A percentile compares a stretch with the other conserved stretches of the same genome.
phyloP scores from a whole-genome alignment of 1,140 invertebrate species.

The Ooceraea biroi region DNA sequence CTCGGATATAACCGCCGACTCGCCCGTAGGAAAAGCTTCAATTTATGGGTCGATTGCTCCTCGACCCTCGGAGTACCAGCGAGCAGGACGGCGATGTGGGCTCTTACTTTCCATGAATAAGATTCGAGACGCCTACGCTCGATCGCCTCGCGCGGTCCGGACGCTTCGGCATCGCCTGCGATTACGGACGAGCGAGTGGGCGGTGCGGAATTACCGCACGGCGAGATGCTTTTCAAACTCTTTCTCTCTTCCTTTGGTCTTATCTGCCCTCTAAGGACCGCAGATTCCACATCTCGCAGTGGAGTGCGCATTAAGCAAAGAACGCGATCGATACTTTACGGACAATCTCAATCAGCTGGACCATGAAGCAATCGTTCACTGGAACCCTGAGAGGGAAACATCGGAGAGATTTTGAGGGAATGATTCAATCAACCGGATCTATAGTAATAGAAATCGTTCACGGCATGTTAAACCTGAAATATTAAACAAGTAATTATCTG shows the following conservation, averaged over 20 bases:
- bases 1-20: neutral
- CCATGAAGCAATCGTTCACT: neutral
- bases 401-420: too few species aligned
- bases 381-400: too few species aligned
- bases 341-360: neutral
- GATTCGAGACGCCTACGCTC: constrained; percentile 53
- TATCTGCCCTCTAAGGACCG: neutral
- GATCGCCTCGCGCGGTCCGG: constrained; percentile 42
- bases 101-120: constrained; percentile 65
- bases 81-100: neutral
- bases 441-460: too few species aligned
- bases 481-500: too few species aligned
- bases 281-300: neutral
- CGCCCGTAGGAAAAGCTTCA: constrained; percentile 25
- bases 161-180: constrained; percentile 19
- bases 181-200: neutral
- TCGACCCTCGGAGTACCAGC: constrained; percentile 6
- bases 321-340: neutral
- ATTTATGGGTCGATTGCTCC: constrained; percentile 51
- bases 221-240: constrained; percentile 8
- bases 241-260: neutral
- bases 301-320: neutral
- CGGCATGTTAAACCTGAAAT: too few species aligned
- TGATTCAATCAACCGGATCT: too few species aligned
- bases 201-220: neutral